These are phyloP conservation scores for Melinaea marsaeus DNA, from an alignment of 2,888 invertebrate genomes.

Conservation along the genomic window DNA sequence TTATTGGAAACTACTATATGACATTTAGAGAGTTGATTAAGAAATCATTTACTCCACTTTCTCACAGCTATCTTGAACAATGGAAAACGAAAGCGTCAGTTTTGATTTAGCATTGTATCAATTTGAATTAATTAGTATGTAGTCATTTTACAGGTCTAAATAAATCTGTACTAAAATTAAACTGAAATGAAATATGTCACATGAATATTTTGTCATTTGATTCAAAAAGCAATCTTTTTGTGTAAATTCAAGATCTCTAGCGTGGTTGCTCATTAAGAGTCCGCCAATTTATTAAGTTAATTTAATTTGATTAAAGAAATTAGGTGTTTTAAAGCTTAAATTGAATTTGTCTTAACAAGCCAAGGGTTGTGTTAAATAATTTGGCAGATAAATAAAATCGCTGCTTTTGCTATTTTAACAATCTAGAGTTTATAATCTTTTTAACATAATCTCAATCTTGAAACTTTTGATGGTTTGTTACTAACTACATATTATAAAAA, in stretches of 20 bases:
- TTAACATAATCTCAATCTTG: too few species aligned
- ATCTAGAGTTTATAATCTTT: too few species aligned
- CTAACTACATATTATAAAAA: too few species aligned
- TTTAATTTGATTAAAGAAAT: constrained; percentile 69
- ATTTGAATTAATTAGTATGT: constrained; percentile 65
- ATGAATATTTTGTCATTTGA: constrained; percentile 62
- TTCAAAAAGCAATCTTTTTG: constrained; percentile 40
- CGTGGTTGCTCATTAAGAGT: constrained; percentile 53
- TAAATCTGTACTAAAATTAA: constrained; percentile 65
- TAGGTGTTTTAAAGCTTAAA: constrained; percentile 55
- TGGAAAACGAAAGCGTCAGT: constrained; percentile 30
- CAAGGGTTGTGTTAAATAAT: constrained; percentile 10
- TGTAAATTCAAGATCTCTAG: constrained; percentile 66
- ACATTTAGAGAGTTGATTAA: neutral
- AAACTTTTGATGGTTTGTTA: too few species aligned
- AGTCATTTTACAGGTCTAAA: constrained; percentile 57
- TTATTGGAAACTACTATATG: neutral
- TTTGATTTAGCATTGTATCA: constrained; percentile 49
- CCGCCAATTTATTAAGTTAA: constrained; percentile 55
- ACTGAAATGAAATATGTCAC: constrained; percentile 69
- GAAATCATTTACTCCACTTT: constrained; percentile 5
- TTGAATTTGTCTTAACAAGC: constrained; percentile 60
- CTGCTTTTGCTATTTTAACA: too few species aligned
- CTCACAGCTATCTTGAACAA: constrained; percentile 19
- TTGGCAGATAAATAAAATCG: too few species aligned